Evolutionary conservation across 2,113 vertebrate species (phyloP).

Genomic region (Ammodytes dubius): DNA sequence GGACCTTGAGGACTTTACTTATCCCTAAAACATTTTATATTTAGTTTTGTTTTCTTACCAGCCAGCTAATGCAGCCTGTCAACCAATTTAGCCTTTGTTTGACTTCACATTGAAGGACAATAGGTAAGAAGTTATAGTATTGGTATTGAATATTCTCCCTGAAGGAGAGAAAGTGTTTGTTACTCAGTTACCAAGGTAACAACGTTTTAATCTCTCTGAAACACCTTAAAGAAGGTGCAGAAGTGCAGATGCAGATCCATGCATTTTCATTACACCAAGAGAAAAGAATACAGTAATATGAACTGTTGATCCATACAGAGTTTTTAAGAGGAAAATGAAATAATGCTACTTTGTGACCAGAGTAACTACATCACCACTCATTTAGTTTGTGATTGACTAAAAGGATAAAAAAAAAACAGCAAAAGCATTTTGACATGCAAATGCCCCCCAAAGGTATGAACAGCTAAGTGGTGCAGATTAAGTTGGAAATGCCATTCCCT

Average conservation of each 20-base stretch:
- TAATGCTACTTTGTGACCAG: conserved; percentile 42
- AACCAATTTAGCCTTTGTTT: conserved; percentile 42
- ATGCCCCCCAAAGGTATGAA: conserved; percentile 32
- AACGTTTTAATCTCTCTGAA: conserved; percentile 1
- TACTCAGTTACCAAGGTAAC: background rate
- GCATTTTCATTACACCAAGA: background rate
- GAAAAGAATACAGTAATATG: conserved; percentile 6
- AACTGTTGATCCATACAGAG: background rate
- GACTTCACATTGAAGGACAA: conserved; percentile 9
- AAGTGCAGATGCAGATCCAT: conserved; percentile 6
- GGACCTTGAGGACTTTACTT: conserved; percentile 51
- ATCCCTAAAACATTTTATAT: conserved; percentile 50
- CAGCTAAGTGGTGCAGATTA: conserved; percentile 12
- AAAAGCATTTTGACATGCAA: conserved; percentile 28
- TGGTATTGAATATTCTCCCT: background rate
- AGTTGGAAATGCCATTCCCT: conserved; percentile 6
- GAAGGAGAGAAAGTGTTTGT: background rate
- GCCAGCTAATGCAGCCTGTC: conserved; percentile 32
- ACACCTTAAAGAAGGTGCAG: background rate
- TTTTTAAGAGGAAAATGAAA: conserved; percentile 30
- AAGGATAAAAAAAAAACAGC: no score
- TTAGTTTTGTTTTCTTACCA: conserved; percentile 50
- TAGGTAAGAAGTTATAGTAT: background rate
- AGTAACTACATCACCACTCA: conserved; percentile 35
- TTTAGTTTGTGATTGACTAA: conserved; percentile 32